Conservation (phyloP, 2,888 invertebrate genomes). For the Drosophila cracens region DNA sequence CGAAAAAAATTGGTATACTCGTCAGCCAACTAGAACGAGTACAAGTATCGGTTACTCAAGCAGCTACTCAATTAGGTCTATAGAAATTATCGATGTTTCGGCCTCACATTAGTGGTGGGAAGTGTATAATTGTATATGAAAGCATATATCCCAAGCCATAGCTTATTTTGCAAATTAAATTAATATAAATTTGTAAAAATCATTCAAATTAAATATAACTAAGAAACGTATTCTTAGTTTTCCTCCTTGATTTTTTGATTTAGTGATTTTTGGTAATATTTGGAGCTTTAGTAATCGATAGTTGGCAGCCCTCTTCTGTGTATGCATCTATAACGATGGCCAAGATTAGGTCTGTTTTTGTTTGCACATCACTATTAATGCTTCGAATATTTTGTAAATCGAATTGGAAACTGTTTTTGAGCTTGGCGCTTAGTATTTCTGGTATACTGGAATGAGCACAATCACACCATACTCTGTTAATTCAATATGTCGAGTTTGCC, state of each 20-base stretch:
- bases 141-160: background rate
- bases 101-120: background rate
- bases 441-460: conserved; percentile 54
- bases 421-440: conserved; percentile 20
- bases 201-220: background rate
- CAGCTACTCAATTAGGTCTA: conserved; percentile 14
- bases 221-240: no score
- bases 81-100: conserved; percentile 15
- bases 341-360: background rate
- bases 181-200: background rate
- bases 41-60: conserved; percentile 52
- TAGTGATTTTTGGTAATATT: no score
- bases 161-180: background rate
- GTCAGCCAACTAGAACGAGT: conserved; percentile 68
- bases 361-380: conserved; percentile 28
- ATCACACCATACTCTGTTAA: conserved; percentile 52
- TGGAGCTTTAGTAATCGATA: conserved; percentile 11
- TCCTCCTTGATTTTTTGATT: background rate
- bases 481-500: conserved; percentile 80
- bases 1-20: conserved; percentile 78
- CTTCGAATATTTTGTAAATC: conserved; percentile 38
- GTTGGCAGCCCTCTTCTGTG: background rate
- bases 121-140: background rate
- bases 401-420: conserved; percentile 37
- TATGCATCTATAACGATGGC: conserved; percentile 3